phyloP scores from a whole-genome alignment of 2,113 vertebrate species.

The Phoxinus phoxinus region DNA sequence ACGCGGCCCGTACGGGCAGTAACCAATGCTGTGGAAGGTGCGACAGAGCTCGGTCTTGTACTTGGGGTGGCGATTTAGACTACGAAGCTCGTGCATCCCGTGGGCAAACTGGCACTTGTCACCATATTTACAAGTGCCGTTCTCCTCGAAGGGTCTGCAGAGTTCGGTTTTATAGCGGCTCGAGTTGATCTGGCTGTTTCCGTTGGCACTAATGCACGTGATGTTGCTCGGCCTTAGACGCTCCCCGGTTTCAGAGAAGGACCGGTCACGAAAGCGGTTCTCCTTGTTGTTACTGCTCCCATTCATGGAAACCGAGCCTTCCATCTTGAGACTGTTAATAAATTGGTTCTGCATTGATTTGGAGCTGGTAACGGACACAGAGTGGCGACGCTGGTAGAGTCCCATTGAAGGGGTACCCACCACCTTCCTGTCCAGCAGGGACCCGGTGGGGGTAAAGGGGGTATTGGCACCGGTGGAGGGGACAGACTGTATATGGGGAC shows the following conservation, averaged over 20 bases:
- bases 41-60: conserved; percentile 93
- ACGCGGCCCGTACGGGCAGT: conserved; percentile 87
- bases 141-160: conserved; percentile 89
- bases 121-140: conserved; percentile 87
- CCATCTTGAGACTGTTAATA: conserved; percentile 78
- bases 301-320: conserved; percentile 65
- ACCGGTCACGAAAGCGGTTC: conserved; percentile 84
- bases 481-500: conserved; percentile 43
- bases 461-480: conserved; percentile 56
- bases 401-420: conserved; percentile 79
- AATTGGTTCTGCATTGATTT: conserved; percentile 83
- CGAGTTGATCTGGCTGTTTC: conserved; percentile 82
- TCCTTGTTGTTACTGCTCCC: conserved; percentile 79
- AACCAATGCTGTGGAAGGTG: conserved; percentile 91
- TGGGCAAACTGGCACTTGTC: conserved; percentile 94
- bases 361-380: conserved; percentile 79
- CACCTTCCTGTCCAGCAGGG: conserved; percentile 86
- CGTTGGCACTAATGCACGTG: conserved; percentile 61
- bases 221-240: conserved; percentile 68
- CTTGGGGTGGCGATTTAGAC: conserved; percentile 88
- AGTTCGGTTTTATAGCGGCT: conserved; percentile 92
- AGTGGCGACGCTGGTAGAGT: conserved; percentile 82
- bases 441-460: conserved; percentile 70
- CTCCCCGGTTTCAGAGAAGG: conserved; percentile 84
- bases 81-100: conserved; percentile 87